Percentiles rank a stretch among this genome's conserved stretches.
phyloP scores from a whole-genome alignment of 2,797 vertebrate genomes.

The Champsocephalus gunnari region DNA sequence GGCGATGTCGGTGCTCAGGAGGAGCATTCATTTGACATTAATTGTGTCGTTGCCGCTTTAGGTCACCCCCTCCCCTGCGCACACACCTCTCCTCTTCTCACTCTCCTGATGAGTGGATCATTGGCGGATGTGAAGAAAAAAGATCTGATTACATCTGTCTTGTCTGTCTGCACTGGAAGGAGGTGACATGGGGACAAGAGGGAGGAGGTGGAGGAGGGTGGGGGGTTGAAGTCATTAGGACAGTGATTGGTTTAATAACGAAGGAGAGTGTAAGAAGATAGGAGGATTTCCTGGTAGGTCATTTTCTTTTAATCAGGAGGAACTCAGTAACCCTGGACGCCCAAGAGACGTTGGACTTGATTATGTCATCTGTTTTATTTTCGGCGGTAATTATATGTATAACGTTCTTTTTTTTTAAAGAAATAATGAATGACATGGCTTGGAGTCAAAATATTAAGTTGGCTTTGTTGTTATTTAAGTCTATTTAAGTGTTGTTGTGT shows the following conservation, averaged over 20 bases:
- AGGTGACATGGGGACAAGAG: conserved; percentile 74
- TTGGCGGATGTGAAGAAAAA: conserved; percentile 56
- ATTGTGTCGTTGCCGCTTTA: conserved; percentile 78
- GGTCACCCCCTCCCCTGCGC: conserved; percentile 29
- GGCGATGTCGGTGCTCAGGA: conserved; percentile 63
- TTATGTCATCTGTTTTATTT: conserved; percentile 58
- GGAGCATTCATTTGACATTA: conserved; percentile 80
- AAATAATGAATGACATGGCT: conserved; percentile 30
- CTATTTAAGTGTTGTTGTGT: neutral
- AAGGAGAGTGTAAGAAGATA: conserved; percentile 51
- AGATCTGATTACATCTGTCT: conserved; percentile 79
- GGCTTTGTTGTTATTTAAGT: conserved; percentile 19
- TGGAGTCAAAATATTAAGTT: conserved; percentile 21
- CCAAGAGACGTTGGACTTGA: conserved; percentile 35
- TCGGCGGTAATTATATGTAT: conserved; percentile 20
- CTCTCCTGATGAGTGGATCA: conserved; percentile 65
- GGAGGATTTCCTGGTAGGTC: conserved; percentile 67
- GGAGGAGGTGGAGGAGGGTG: conserved; percentile 35
- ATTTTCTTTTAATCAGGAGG: conserved; percentile 72
- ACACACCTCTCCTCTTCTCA: conserved; percentile 43
- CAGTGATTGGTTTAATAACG: conserved; percentile 75
- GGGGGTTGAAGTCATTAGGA: conserved; percentile 63
- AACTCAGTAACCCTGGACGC: conserved; percentile 38
- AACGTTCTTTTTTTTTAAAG: conserved; percentile 7
- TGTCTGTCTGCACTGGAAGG: conserved; percentile 63